A percentile compares a stretch with the other conserved stretches of the same genome.
Evolutionary conservation across 2,888 invertebrate genomes (phyloP).

Genomic region (Hirtodrosophila cameraria): DNA sequence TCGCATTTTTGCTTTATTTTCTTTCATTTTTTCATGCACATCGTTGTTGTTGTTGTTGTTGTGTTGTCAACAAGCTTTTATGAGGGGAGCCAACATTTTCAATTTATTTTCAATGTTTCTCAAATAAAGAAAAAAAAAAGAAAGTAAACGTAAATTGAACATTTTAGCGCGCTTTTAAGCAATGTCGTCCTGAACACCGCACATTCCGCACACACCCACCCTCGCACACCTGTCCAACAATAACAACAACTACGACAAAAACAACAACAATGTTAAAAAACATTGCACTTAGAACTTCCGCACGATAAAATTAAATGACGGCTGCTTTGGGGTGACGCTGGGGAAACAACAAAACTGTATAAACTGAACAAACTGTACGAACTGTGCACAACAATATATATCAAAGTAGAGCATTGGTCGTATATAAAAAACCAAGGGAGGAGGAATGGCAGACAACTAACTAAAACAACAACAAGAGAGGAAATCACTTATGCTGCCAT

Average conservation of each 20-base stretch:
- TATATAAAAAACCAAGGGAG: neutral
- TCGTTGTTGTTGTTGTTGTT: conserved; percentile 11
- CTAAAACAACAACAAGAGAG: conserved; percentile 32
- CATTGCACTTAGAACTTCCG: conserved; percentile 80
- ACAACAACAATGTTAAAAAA: conserved; percentile 32
- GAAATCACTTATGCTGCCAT: conserved; percentile 73
- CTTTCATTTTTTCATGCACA: conserved; percentile 8
- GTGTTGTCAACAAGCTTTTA: conserved; percentile 63
- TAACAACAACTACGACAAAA: conserved; percentile 39
- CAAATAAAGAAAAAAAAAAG: conserved; percentile 19
- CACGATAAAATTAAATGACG: conserved; percentile 78
- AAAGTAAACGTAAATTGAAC: conserved; percentile 76
- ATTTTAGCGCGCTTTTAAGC: conserved; percentile 80
- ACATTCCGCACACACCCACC: conserved; percentile 13
- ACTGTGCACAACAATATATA: conserved; percentile 67
- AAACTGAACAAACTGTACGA: conserved; percentile 18
- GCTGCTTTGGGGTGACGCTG: conserved; percentile 45
- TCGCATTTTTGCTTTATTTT: conserved; percentile 5
- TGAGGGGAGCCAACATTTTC: conserved; percentile 61
- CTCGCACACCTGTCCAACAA: conserved; percentile 63
- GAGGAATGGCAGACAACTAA: conserved; percentile 16
- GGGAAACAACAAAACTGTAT: neutral
- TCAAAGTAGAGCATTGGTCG: conserved; percentile 46
- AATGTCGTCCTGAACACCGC: conserved; percentile 40
- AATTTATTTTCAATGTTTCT: conserved; percentile 77